Conservation (phyloP, 2,888 invertebrate species). For the Apamea epomidion region DNA sequence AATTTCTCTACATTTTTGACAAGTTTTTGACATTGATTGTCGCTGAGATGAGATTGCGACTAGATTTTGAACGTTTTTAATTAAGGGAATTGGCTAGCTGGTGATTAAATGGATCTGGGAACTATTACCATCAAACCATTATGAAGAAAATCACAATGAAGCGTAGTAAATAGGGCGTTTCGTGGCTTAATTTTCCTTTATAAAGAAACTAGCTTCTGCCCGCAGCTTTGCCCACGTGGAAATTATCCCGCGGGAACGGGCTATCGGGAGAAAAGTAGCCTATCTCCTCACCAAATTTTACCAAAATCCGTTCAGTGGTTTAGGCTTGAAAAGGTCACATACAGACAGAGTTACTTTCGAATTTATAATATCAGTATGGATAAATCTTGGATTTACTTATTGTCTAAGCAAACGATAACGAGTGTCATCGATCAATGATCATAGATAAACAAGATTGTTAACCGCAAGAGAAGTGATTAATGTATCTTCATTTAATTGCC, state of each 20-base stretch:
- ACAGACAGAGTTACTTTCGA: too few relatives aligned
- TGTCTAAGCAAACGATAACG: background rate
- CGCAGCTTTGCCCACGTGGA: background rate
- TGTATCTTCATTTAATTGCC: constrained; percentile 13
- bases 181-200: background rate
- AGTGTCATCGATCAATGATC: constrained; percentile 7
- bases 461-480: constrained; percentile 7
- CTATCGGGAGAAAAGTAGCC: too few relatives aligned
- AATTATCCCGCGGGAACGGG: too few relatives aligned
- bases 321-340: too few relatives aligned
- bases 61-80: too few relatives aligned
- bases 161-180: background rate
- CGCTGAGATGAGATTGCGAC: too few relatives aligned
- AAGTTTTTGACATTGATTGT: too few relatives aligned
- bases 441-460: background rate
- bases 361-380: too few relatives aligned
- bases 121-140: background rate
- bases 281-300: too few relatives aligned
- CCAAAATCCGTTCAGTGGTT: too few relatives aligned
- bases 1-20: too few relatives aligned
- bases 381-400: background rate
- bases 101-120: background rate
- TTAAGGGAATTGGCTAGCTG: too few relatives aligned
- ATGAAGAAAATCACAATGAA: background rate
- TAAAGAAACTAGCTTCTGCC: background rate